Percentiles rank a stretch among this genome's conserved stretches.
Conservation (phyloP, 2,113 vertebrate genomes). For the Myodes glareolus region DNA sequence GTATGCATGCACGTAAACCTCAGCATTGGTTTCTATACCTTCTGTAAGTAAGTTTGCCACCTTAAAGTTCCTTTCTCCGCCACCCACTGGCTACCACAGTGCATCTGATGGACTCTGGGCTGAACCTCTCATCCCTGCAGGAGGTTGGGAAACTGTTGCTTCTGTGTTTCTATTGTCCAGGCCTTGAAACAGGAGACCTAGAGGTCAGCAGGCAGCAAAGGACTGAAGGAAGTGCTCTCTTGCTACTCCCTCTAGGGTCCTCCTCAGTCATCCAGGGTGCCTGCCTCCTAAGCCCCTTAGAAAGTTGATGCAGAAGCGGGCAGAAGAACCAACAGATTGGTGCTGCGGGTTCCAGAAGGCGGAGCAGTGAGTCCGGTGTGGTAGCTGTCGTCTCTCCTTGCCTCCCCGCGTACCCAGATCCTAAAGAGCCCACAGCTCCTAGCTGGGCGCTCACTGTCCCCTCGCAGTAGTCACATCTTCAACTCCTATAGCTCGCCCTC, state of each 20-base stretch:
- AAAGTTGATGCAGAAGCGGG: slow-evolving; percentile 5
- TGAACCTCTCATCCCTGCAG: not conserved
- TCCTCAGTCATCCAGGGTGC: fast-evolving
- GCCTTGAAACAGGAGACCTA: not conserved
- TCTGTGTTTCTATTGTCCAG: slow-evolving; percentile 11
- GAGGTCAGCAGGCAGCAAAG: not conserved
- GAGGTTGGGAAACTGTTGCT: slow-evolving; percentile 59
- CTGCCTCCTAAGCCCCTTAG: not conserved
- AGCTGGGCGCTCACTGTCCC: not conserved
- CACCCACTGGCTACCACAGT: not conserved
- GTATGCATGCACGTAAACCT: too few species aligned
- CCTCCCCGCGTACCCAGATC: fast-evolving
- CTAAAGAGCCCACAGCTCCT: not conserved
- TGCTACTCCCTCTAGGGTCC: not conserved
- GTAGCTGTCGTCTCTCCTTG: not conserved
- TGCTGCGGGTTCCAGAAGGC: not conserved
- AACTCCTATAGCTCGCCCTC: not conserved
- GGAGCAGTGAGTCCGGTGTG: not conserved
- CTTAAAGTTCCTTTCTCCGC: slow-evolving; percentile 24
- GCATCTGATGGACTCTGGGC: not conserved
- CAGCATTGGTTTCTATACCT: not conserved
- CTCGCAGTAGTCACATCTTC: not conserved
- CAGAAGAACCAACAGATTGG: not conserved
- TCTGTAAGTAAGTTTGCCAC: slow-evolving; percentile 9
- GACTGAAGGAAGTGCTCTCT: not conserved